Evolutionary conservation across 2,113 vertebrate genomes (phyloP), one percentile per base, ranked within the genome.

Genomic region (Perognathus longimembris): DNA sequence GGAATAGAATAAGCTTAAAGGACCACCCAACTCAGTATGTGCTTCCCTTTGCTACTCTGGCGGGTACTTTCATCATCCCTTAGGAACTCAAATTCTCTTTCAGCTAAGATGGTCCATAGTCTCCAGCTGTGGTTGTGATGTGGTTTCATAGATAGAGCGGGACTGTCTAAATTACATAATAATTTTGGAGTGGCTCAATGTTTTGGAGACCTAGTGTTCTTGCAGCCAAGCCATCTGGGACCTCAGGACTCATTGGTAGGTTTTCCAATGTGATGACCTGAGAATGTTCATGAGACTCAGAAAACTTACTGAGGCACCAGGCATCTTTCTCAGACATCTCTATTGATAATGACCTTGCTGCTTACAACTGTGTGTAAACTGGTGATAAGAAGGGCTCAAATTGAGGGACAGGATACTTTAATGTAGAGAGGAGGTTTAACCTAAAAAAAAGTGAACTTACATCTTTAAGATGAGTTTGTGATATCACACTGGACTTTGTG

Each of bases 21-120:
- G n/a, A 57, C 57, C 59, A 21, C 5, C 7, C 6, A 24, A 5
- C 30, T 3, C 67, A 59, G 50, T 5, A 1, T 34, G 15, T 20
- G 2, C 11, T 90, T 66, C 73, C 36, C 45, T 94, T 36, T 10
- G 61, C 8, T 75, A 17, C 14, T 10, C 38, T 40, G 10, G 10
- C 69, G n/a, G 30, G 42, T 20, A 11, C 54, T 81, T 45, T 40
- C 5, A 15, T 18, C 34, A 22, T 63, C 71, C 26, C 59, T 26
- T 50, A 50, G 61, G 63, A 85, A 67, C 6, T 86, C n/a, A 40
- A 83, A 28, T 71, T 79, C 64, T 22, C 76, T 86, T 92, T 85
- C 20, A 45, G 21, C 30, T 38, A 75, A 59, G 80, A 40, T 17
- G 4, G 32, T 88, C 34, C 36, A 11, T 30, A 21, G 34, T 38